Conservation (phyloP, 2,888 invertebrate genomes). For the Dendrolimus pini region DNA sequence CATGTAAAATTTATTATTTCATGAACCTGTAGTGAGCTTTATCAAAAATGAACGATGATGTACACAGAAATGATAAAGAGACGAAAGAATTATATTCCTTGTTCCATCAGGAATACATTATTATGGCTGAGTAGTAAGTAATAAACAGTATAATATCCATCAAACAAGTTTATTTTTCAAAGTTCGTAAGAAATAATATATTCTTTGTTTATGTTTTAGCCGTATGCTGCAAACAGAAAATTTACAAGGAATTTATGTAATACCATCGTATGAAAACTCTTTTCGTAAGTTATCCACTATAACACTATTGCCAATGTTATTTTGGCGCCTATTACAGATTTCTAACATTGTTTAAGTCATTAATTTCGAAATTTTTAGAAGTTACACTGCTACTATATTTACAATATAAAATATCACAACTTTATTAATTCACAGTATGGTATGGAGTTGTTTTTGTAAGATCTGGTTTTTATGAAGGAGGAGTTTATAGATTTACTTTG, state of each 20-base stretch:
- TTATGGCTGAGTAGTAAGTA: conserved; percentile 95
- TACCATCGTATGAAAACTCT: conserved; percentile 91
- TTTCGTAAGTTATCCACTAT: conserved; percentile 78
- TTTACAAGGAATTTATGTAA: conserved; percentile 92
- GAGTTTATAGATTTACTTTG: conserved; percentile 92
- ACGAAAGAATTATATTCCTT: conserved; percentile 83
- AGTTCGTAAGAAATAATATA: not conserved
- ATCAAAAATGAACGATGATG: conserved; percentile 46
- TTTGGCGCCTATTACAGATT: no score
- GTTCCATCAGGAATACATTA: conserved; percentile 91
- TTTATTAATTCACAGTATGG: conserved; percentile 82
- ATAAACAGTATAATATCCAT: not conserved
- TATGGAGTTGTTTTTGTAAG: conserved; percentile 94
- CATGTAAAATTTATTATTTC: no score
- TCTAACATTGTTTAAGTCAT: no score
- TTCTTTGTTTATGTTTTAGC: conserved; percentile 68
- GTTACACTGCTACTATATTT: no score
- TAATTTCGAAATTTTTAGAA: no score
- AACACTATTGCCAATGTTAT: no score
- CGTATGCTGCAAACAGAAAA: conserved; percentile 91
- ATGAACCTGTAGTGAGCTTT: not conserved
- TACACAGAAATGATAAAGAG: conserved; percentile 61
- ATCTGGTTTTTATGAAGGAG: conserved; percentile 92
- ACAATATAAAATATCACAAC: not conserved
- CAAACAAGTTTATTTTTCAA: not conserved